phyloP scores from a whole-genome alignment of 2,888 invertebrate genomes.

The Melinaea menophilus region DNA sequence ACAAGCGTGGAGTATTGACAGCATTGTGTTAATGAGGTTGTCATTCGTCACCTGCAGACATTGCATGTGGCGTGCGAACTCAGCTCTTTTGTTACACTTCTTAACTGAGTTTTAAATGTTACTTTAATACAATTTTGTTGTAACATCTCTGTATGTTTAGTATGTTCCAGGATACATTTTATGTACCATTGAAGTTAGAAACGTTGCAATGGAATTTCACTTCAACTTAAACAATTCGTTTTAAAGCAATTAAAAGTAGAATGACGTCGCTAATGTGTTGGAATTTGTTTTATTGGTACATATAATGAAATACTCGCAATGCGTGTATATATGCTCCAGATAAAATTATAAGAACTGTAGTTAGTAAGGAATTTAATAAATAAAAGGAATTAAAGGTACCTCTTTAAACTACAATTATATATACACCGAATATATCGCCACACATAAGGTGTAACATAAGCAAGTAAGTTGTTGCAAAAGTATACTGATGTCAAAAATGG shows the following conservation, averaged over 20 bases:
- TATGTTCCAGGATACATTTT: slow-evolving; percentile 27
- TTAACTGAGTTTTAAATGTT: slow-evolving; percentile 11
- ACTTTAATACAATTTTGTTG: slow-evolving; percentile 2
- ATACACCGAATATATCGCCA: too few species aligned
- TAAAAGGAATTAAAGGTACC: too few species aligned
- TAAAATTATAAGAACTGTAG: too few species aligned
- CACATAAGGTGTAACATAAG: too few species aligned
- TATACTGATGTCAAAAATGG: too few species aligned
- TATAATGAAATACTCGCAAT: too few species aligned
- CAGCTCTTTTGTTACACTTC: slow-evolving; percentile 20
- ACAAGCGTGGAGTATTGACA: slow-evolving; percentile 31
- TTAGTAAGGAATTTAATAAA: too few species aligned
- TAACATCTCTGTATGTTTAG: slow-evolving; percentile 15
- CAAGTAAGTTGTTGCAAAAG: too few species aligned
- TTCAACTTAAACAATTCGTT: slow-evolving; percentile 37
- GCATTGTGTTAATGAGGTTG: slow-evolving; percentile 29
- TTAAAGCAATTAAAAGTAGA: slow-evolving; percentile 35
- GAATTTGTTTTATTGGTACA: too few species aligned
- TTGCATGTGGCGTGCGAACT: slow-evolving; percentile 20
- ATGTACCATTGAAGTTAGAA: slow-evolving; percentile 26
- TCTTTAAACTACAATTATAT: too few species aligned
- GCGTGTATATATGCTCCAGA: too few species aligned
- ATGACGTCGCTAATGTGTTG: too few species aligned
- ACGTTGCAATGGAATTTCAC: slow-evolving; percentile 33
- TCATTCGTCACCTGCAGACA: slow-evolving; percentile 28